A percentile compares a stretch with the other conserved stretches of the same genome.
Evolutionary conservation across 2,797 vertebrate species (phyloP).

Genomic region (Lepilemur ruficaudatus): DNA sequence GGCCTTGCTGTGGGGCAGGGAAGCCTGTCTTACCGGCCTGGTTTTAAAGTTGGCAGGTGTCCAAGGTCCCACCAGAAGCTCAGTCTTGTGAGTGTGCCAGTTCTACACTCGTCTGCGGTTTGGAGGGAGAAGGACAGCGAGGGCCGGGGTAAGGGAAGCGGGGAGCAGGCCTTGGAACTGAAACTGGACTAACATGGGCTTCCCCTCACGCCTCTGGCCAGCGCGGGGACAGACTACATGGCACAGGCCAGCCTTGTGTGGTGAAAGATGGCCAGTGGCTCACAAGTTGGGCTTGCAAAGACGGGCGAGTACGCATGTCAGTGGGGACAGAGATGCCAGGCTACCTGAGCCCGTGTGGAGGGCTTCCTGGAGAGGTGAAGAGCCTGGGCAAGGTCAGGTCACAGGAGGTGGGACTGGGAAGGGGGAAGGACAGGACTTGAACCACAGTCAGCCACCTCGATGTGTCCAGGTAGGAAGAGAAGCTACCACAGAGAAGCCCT

Average conservation of each 20-base stretch:
- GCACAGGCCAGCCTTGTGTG: rapidly evolving
- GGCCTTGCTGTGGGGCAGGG: not conserved
- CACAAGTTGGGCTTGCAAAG: not conserved
- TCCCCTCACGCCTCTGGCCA: not conserved
- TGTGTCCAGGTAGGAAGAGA: not conserved
- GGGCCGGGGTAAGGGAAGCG: rapidly evolving
- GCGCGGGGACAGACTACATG: rapidly evolving
- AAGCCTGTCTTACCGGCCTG: not conserved
- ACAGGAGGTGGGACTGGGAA: not conserved
- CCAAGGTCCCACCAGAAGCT: not conserved
- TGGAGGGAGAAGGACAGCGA: not conserved
- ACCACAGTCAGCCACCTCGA: not conserved
- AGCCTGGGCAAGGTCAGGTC: not conserved
- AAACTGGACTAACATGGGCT: not conserved
- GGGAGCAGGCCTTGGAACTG: not conserved
- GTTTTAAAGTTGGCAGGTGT: too few relatives aligned
- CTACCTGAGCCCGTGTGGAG: not conserved
- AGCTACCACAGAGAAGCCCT: not conserved
- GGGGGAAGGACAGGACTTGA: not conserved
- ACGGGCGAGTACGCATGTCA: rapidly evolving
- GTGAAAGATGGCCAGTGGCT: not conserved
- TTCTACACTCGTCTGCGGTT: not conserved
- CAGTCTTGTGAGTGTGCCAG: not conserved
- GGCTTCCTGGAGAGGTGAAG: not conserved
- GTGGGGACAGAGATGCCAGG: not conserved